Base-by-base conservation (phyloP, 1,140 invertebrate genomes). In the Spodoptera frugiperda region DNA sequence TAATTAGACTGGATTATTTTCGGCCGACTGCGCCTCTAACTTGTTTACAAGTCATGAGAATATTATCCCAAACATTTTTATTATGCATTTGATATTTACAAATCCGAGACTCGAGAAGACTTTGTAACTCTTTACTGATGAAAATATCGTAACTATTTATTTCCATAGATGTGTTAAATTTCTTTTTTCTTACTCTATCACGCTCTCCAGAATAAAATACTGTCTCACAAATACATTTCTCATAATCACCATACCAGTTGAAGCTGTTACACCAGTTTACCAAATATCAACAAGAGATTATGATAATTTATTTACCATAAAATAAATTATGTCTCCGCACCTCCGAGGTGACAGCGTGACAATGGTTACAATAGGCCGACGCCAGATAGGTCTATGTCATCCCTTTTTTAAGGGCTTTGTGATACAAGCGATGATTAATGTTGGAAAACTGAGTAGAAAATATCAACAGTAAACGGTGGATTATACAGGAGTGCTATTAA, bases 1-100 rank as follows among this genome's bases (percentile, higher is more conserved):
- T 93, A 93, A 93, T 92, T 92, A 92, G 85, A 86, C 81, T 82
- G 85, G 88, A 91, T 93, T 92, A 93, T 88, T 89, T 91, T 83
- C 85, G 82, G 87, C 61, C 81, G 87, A 88, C 82, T 89, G 89
- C 81, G 75, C 57, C 72, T 75, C 79, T 76, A 79, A 78, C 78
- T 81, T 82, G 73, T 80, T 79, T 71, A 78, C 74, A 72, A 82
- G 73, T 79, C 78, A 79, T 79, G 65, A 54, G 46, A 68, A 82
- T 72, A 63, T 65, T 46, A 46, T 19, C 44, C 9, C 2, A 63
- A 46, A 61, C 70, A 17, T 25, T 63, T 77, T 55, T 82, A 65
- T 77, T 76, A 77, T 61, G 14, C 39, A 17, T 70, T 70, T 75
- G 30, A 53, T 75, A 51, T 21, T 63, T 63, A 30, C 19, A n/a